Evolutionary conservation across 2,113 vertebrate genomes (phyloP).

Genomic region (Salminus brasiliensis): DNA sequence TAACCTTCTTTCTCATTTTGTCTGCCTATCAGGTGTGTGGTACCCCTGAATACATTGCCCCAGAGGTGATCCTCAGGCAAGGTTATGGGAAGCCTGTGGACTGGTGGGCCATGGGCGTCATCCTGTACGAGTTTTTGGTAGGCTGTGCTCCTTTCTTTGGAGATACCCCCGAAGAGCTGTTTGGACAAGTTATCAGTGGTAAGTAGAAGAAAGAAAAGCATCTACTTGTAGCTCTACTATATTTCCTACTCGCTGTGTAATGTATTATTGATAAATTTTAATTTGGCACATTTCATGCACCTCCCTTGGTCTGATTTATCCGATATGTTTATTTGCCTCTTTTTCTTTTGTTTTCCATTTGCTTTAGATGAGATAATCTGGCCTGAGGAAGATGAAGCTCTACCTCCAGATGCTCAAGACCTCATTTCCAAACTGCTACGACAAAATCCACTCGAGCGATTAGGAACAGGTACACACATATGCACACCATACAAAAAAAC

Average conservation of each 20-base stretch:
- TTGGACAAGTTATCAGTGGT: constrained; percentile 98
- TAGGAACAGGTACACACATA: constrained; percentile 86
- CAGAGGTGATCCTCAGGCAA: constrained; percentile 95
- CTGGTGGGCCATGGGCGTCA: constrained; percentile 98
- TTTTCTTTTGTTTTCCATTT: constrained; percentile 47
- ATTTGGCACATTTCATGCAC: not conserved
- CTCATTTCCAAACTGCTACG: constrained; percentile 91
- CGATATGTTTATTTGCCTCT: not conserved
- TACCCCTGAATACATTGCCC: constrained; percentile 96
- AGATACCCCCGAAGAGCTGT: constrained; percentile 95
- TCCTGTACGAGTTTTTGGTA: constrained; percentile 95
- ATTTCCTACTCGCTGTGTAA: not conserved
- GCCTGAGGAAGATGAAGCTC: constrained; percentile 94
- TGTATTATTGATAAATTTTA: not conserved
- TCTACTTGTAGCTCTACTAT: not conserved
- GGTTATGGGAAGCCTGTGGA: constrained; percentile 98
- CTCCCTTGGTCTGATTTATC: too few relatives aligned
- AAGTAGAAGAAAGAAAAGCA: constrained; percentile 54
- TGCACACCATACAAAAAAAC: not conserved
- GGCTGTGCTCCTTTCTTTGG: constrained; percentile 96
- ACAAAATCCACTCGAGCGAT: constrained; percentile 92
- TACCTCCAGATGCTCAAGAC: constrained; percentile 91
- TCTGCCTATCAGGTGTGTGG: constrained; percentile 86
- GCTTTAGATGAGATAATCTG: constrained; percentile 91
- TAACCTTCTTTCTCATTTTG: not conserved